Percentiles rank a stretch among this genome's conserved stretches.
Evolutionary conservation across 2,888 invertebrate species (phyloP).

Genomic region (Agrochola circellaris): DNA sequence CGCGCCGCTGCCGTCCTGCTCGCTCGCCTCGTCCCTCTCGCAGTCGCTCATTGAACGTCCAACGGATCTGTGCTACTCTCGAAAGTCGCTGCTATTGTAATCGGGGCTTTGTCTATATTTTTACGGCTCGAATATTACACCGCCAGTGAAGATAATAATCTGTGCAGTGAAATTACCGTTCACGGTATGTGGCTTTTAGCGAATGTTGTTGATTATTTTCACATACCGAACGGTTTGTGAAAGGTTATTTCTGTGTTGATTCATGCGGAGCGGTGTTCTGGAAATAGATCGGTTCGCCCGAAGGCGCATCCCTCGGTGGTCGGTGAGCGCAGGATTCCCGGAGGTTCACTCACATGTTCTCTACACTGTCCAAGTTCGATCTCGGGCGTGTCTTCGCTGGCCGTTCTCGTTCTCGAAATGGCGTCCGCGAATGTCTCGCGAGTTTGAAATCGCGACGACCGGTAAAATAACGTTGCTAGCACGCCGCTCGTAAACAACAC

Average conservation of each 20-base stretch:
- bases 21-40: constrained; percentile 73
- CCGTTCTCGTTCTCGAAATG: constrained; percentile 87
- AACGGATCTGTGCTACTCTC: constrained; percentile 82
- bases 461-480: constrained; percentile 84
- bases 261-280: constrained; percentile 90
- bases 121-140: constrained; percentile 80
- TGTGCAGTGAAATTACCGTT: constrained; percentile 88
- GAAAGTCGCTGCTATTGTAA: constrained; percentile 78
- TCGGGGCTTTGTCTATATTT: constrained; percentile 86
- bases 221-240: constrained; percentile 87
- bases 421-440: constrained; percentile 85
- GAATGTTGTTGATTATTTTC: constrained; percentile 83
- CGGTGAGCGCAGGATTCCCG: constrained; percentile 80
- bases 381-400: constrained; percentile 83
- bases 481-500: constrained; percentile 70
- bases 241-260: constrained; percentile 91
- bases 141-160: constrained; percentile 82
- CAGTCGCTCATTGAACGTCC: constrained; percentile 88
- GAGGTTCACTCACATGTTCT: constrained; percentile 73
- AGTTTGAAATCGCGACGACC: constrained; percentile 89
- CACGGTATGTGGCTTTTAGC: constrained; percentile 87
- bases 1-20: constrained; percentile 72
- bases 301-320: constrained; percentile 86
- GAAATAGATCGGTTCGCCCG: constrained; percentile 87
- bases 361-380: constrained; percentile 65